Base-by-base conservation (phyloP, 2,113 vertebrate genomes). In the Stegastes partitus region DNA sequence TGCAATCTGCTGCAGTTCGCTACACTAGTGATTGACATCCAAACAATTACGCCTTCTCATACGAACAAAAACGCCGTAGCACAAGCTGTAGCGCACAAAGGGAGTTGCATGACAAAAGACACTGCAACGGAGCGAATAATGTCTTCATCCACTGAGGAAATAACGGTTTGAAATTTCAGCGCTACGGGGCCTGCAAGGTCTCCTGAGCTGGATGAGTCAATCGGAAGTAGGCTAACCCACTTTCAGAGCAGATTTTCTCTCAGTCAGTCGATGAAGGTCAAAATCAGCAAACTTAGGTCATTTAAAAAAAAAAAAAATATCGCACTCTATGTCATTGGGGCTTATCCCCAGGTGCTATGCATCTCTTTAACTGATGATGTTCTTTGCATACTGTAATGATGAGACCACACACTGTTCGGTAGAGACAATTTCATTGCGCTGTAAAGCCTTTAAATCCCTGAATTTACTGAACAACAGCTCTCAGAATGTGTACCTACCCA, bases 191-290 rank as follows among this genome's bases (percentile, higher is more conserved):
- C 11, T 76, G 5, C 11, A 54, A 34, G 58, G 34, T 34, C 53
- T 58, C 31, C 10, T 25, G 51, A 64, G 45, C 65, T 70, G 26
- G 26, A 59, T 57, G 42, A 58, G 10, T 65, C 26, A 59, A 22
- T 14, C 0, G 2, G 37, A 63, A 42, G 31, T 25, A 31, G 58
- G n/a, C 16, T 45, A 31, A 50, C 26, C 56, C 3, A 39, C 39
- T 80, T 63, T 51, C 2, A 69, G 56, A 68, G 22, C 9, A 42
- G 21, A 49, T 50, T 39, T 50, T n/a, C 50, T 64, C 5, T 56
- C 21, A 16, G 11, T 49, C 39, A 37, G 39, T 63, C 11, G 49
- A 0, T 47, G 25, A 69, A n/a, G 23, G 31, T 57, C n/a, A 21
- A 19, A 50, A 50, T 21, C 47, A 9, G 47, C 18, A 5, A 50